Percentiles rank a stretch among this genome's conserved stretches.
phyloP scores from a whole-genome alignment of 1,140 invertebrate species.

The Linepithema humile region DNA sequence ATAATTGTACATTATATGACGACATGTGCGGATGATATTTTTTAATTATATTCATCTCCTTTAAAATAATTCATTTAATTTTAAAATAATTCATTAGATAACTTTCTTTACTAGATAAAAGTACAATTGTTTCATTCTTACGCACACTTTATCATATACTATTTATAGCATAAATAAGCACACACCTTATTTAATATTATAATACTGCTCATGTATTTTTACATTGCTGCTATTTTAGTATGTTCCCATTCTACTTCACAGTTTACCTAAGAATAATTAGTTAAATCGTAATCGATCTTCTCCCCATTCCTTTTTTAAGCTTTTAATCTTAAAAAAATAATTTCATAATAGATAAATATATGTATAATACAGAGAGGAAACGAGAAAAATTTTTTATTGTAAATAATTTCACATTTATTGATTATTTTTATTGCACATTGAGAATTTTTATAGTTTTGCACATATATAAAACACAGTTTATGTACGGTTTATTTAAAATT shows the following conservation, averaged over 20 bases:
- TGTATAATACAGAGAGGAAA: conserved; percentile 10
- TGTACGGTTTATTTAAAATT: background rate
- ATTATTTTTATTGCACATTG: conserved; percentile 4
- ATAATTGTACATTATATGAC: background rate
- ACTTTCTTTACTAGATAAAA: background rate
- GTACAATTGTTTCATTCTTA: conserved; percentile 1
- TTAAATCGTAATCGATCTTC: background rate
- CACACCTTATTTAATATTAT: conserved; percentile 25
- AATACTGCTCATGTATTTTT: background rate
- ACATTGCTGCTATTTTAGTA: conserved; percentile 19
- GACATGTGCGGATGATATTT: background rate
- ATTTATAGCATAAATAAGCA: conserved; percentile 37
- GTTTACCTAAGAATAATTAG: background rate
- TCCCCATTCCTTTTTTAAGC: background rate
- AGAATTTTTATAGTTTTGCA: conserved; percentile 15
- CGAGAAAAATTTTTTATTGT: conserved; percentile 45
- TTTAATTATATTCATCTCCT: background rate
- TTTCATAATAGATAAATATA: conserved; percentile 1
- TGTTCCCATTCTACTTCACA: background rate
- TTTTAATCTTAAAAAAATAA: conserved; percentile 34
- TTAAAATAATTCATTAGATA: too few relatives aligned
- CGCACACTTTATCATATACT: background rate
- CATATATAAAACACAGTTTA: conserved; percentile 16
- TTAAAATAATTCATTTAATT: background rate
- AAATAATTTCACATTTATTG: conserved; percentile 39